phyloP scores from a whole-genome alignment of 2,888 invertebrate species.

The Thymelicus acteon region DNA sequence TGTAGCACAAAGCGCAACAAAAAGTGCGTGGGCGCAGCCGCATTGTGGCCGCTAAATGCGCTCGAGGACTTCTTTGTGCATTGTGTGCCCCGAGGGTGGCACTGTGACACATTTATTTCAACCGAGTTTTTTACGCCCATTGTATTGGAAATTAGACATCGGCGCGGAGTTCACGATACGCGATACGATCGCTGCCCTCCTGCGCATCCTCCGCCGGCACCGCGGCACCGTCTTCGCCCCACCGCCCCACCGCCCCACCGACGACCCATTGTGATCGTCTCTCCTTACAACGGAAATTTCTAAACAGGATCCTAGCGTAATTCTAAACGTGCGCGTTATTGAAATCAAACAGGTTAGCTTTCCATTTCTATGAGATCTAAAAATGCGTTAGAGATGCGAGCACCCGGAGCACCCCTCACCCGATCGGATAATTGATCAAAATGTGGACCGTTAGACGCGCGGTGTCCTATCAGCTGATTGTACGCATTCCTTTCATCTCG shows the following conservation, averaged over 20 bases:
- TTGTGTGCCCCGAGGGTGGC: slow-evolving; percentile 80
- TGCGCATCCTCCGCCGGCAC: slow-evolving; percentile 61
- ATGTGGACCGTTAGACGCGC: slow-evolving; percentile 68
- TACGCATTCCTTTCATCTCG: slow-evolving; percentile 70
- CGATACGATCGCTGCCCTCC: slow-evolving; percentile 76
- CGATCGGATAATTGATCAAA: slow-evolving; percentile 74
- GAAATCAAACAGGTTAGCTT: slow-evolving; percentile 76
- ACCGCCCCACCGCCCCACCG: slow-evolving; percentile 55
- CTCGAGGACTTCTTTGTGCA: slow-evolving; percentile 72
- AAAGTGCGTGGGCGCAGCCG: slow-evolving; percentile 69
- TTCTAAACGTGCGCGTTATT: slow-evolving; percentile 55
- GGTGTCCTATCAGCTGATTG: slow-evolving; percentile 71
- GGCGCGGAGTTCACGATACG: slow-evolving; percentile 77
- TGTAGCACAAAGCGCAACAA: slow-evolving; percentile 60
- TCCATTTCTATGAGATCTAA: slow-evolving; percentile 65
- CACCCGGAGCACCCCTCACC: slow-evolving; percentile 33
- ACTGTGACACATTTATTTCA: slow-evolving; percentile 83
- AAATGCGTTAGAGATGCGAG: slow-evolving; percentile 58
- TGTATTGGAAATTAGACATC: slow-evolving; percentile 83
- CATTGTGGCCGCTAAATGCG: slow-evolving; percentile 69
- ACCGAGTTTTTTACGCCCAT: slow-evolving; percentile 81
- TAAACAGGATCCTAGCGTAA: slow-evolving; percentile 46
- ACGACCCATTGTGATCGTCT: slow-evolving; percentile 40
- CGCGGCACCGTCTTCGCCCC: no score
- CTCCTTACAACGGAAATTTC: slow-evolving; percentile 57